A percentile compares a stretch with the other conserved stretches of the same genome.
These are phyloP conservation scores for Protaetia brevitarsis DNA, from an alignment of 1,140 invertebrate species.

Conservation along the genomic window DNA sequence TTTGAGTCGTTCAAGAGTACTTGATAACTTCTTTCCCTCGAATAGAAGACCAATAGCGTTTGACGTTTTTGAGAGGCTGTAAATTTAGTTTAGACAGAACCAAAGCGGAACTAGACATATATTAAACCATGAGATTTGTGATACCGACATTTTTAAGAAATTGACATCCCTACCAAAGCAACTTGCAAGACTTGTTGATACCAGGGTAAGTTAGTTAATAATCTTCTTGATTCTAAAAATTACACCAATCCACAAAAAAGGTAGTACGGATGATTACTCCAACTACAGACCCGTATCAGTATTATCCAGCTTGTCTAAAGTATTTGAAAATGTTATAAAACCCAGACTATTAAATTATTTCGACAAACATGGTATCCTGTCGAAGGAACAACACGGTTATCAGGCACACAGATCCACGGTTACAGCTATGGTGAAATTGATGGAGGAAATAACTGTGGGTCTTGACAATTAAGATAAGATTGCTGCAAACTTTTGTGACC, in stretches of 20 bases:
- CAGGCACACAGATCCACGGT: too few relatives aligned
- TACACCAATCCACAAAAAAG: neutral
- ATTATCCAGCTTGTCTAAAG: too few relatives aligned
- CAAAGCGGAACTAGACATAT: conserved; percentile 63
- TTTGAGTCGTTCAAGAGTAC: neutral
- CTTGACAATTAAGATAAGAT: too few relatives aligned
- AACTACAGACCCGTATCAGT: neutral
- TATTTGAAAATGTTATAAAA: too few relatives aligned
- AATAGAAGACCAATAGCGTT: conserved; percentile 54
- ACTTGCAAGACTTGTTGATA: conserved; percentile 41
- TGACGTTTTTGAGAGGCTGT: conserved; percentile 61
- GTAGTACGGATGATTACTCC: neutral
- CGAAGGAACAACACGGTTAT: too few relatives aligned
- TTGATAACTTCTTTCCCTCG: neutral
- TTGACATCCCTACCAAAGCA: conserved; percentile 45
- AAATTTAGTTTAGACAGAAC: conserved; percentile 64
- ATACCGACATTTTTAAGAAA: conserved; percentile 56
- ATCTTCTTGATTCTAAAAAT: neutral
- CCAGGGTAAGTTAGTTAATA: conserved; percentile 28
- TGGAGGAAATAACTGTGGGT: too few relatives aligned
- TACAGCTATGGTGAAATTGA: too few relatives aligned
- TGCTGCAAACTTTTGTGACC: too few relatives aligned
- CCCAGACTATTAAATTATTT: too few relatives aligned
- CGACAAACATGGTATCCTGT: too few relatives aligned
- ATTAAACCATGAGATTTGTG: conserved; percentile 57